phyloP scores from a whole-genome alignment of 2,888 invertebrate genomes.

The Cremastinae sp. region DNA sequence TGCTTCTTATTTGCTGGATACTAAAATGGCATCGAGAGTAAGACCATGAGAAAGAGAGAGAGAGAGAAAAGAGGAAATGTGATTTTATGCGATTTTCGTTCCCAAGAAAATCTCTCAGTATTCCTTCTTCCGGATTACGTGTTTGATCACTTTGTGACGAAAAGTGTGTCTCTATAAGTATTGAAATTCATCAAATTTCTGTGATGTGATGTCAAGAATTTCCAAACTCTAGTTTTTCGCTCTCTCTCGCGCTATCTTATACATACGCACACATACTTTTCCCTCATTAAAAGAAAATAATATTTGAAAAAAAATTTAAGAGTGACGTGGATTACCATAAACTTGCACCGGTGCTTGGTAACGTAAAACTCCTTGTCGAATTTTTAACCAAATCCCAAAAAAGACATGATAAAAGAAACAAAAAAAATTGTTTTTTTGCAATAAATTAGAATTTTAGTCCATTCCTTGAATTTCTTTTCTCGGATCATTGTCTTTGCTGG shows the following conservation, averaged over 20 bases:
- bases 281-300: background rate
- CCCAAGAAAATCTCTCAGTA: constrained; percentile 19
- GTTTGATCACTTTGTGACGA: constrained; percentile 24
- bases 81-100: constrained; percentile 26
- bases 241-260: constrained; percentile 4
- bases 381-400: too few relatives aligned
- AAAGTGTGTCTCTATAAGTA: constrained; percentile 6
- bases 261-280: background rate
- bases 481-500: too few relatives aligned
- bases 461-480: too few relatives aligned
- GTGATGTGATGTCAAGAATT: background rate
- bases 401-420: too few relatives aligned
- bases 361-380: too few relatives aligned
- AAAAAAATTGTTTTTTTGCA: too few relatives aligned
- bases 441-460: too few relatives aligned
- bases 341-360: too few relatives aligned
- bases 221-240: constrained; percentile 4
- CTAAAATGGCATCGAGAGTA: constrained; percentile 61
- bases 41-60: constrained; percentile 38
- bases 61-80: constrained; percentile 28
- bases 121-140: constrained; percentile 11
- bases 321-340: too few relatives aligned
- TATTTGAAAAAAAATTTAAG: too few relatives aligned
- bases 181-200: too few relatives aligned
- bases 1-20: constrained; percentile 58